Evolutionary conservation across 2,888 invertebrate genomes (phyloP).

Genomic region (Chloromyia formosa): DNA sequence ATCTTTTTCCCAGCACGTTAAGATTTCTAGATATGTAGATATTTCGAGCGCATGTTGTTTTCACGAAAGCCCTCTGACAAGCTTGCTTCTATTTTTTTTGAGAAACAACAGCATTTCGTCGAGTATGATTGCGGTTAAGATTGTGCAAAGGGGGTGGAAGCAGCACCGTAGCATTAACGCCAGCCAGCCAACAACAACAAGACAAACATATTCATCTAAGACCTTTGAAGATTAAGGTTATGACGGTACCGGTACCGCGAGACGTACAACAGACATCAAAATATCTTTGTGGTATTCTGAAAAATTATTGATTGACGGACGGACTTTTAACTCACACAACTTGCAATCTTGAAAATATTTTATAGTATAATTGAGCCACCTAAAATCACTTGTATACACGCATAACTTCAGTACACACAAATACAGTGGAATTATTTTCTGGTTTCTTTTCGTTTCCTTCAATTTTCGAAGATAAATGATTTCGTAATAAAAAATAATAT

Average conservation of each 20-base stretch:
- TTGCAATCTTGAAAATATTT: constrained; percentile 10
- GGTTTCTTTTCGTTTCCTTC: neutral
- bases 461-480: constrained; percentile 34
- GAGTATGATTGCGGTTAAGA: neutral
- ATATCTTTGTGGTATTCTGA: constrained; percentile 1
- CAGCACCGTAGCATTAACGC: neutral
- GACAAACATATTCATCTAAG: constrained; percentile 26
- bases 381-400: neutral
- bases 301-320: constrained; percentile 39
- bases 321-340: constrained; percentile 8
- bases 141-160: neutral
- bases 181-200: neutral
- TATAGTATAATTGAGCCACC: neutral
- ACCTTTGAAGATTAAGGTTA: constrained; percentile 37
- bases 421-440: too few relatives aligned
- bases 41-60: constrained; percentile 8
- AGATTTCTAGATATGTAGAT: constrained; percentile 15
- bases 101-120: constrained; percentile 29
- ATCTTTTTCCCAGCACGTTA: constrained; percentile 18
- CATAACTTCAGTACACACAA: neutral
- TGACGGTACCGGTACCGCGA: constrained; percentile 5
- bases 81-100: constrained; percentile 6
- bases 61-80: neutral
- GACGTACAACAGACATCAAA: constrained; percentile 13
- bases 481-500: constrained; percentile 38